Evolutionary conservation across 1,140 invertebrate species (phyloP).

Genomic region (Leptonema lineaticorne): DNA sequence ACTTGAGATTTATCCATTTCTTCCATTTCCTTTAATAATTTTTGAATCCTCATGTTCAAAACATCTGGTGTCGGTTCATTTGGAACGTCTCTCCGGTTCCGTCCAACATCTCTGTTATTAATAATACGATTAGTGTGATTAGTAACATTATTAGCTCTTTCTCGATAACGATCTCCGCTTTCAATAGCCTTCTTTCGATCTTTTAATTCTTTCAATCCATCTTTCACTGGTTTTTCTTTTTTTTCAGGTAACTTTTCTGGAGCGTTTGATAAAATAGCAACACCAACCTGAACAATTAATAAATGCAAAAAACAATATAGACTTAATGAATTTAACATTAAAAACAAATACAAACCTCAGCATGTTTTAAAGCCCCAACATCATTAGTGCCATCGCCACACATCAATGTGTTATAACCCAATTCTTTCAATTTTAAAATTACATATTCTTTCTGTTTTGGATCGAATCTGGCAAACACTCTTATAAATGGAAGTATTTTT

Average conservation of each 20-base stretch:
- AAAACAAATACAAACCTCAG: conserved; percentile 81
- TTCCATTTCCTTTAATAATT: conserved; percentile 87
- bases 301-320: neutral
- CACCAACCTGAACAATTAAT: conserved; percentile 61
- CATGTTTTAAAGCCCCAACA: conserved; percentile 99
- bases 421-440: conserved; percentile 82
- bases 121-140: conserved; percentile 17
- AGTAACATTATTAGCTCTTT: conserved; percentile 13
- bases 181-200: conserved; percentile 41
- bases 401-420: conserved; percentile 94
- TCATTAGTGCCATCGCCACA: conserved; percentile 99
- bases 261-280: conserved; percentile 85
- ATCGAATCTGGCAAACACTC: conserved; percentile 90
- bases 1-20: conserved; percentile 86
- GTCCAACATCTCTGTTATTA: conserved; percentile 3
- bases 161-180: conserved; percentile 20
- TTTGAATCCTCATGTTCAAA: conserved; percentile 59
- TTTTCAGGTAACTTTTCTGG: conserved; percentile 62
- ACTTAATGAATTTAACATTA: conserved; percentile 24
- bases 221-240: conserved; percentile 43
- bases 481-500: conserved; percentile 82
- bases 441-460: conserved; percentile 98
- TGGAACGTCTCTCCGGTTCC: conserved; percentile 21
- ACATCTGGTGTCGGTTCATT: conserved; percentile 2
- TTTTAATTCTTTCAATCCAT: conserved; percentile 44